phyloP scores from a whole-genome alignment of 2,113 vertebrate genomes.

The Loxodonta africana region DNA sequence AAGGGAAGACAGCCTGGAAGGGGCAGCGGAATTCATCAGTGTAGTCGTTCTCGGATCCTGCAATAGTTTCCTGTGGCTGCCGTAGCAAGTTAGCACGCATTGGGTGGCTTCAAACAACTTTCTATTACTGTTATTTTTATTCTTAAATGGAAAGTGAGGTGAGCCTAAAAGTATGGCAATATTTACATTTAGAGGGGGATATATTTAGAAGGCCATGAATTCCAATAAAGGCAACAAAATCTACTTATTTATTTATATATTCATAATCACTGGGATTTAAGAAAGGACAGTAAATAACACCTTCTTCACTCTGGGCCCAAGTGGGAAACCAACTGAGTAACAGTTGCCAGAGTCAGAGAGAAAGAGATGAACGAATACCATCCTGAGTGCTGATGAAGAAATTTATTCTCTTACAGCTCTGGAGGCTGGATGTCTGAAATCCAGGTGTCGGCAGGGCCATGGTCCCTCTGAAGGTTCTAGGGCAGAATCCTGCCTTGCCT shows the following conservation, averaged over 20 bases:
- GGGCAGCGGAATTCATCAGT: not conserved
- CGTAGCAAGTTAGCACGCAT: fast-evolving
- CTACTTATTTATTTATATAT: slow-evolving; percentile 33
- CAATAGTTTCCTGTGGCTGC: not conserved
- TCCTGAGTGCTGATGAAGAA: not conserved
- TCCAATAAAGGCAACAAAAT: not conserved
- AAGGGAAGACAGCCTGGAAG: not conserved
- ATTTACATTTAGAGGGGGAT: slow-evolving; percentile 16
- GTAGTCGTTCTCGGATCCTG: not conserved
- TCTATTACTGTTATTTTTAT: not conserved
- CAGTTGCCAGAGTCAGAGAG: not conserved
- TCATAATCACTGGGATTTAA: slow-evolving; percentile 17
- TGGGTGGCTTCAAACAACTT: not conserved
- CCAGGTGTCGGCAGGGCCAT: fast-evolving
- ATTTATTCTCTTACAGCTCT: not conserved
- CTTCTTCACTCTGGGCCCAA: not conserved
- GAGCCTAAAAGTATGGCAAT: not conserved
- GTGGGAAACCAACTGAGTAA: slow-evolving; percentile 15
- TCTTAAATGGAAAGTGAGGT: not conserved
- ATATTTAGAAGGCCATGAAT: slow-evolving; percentile 44
- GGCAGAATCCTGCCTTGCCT: not conserved
- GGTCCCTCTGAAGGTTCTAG: not conserved
- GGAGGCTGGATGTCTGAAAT: not conserved
- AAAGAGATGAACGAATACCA: not conserved
- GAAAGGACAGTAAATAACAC: not conserved